Percentiles rank a stretch among this genome's conserved stretches.
phyloP scores from a whole-genome alignment of 1,140 invertebrate species.

The Meloidogyne hapla region DNA sequence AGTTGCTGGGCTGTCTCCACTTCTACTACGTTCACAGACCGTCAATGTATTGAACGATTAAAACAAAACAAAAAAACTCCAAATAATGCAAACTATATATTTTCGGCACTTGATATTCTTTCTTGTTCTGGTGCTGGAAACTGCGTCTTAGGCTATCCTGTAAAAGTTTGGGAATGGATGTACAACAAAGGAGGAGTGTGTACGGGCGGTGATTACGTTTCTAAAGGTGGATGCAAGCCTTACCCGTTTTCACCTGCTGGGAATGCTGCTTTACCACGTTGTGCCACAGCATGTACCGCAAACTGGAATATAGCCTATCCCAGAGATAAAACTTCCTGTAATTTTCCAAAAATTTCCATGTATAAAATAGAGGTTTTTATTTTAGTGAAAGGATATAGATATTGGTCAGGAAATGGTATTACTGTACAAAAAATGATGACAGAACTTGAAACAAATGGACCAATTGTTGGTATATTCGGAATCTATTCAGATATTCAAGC shows the following conservation, averaged over 20 bases:
- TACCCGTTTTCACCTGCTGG: neutral
- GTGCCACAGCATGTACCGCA: neutral
- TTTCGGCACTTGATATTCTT: slow-evolving; percentile 15
- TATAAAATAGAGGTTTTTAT: too few species aligned
- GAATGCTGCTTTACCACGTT: neutral
- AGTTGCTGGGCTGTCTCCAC: slow-evolving; percentile 17
- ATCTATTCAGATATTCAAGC: slow-evolving; percentile 82
- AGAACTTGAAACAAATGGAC: slow-evolving; percentile 83
- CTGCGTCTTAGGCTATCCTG: neutral
- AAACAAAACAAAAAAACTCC: neutral
- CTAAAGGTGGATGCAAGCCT: slow-evolving; percentile 17
- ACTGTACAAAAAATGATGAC: slow-evolving; percentile 57
- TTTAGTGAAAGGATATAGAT: neutral
- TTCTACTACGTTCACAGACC: neutral
- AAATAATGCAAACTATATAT: neutral
- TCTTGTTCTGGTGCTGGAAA: neutral
- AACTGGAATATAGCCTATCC: too few species aligned
- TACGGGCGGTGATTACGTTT: neutral
- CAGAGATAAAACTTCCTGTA: too few species aligned
- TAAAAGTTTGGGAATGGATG: neutral
- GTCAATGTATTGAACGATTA: neutral
- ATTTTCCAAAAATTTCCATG: too few species aligned
- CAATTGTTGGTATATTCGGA: slow-evolving; percentile 84
- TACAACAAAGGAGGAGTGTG: neutral
- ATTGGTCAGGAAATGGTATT: neutral